These are phyloP conservation scores for Augochlorella aurata DNA, from an alignment of 2,888 invertebrate genomes.

Conservation along the genomic window DNA sequence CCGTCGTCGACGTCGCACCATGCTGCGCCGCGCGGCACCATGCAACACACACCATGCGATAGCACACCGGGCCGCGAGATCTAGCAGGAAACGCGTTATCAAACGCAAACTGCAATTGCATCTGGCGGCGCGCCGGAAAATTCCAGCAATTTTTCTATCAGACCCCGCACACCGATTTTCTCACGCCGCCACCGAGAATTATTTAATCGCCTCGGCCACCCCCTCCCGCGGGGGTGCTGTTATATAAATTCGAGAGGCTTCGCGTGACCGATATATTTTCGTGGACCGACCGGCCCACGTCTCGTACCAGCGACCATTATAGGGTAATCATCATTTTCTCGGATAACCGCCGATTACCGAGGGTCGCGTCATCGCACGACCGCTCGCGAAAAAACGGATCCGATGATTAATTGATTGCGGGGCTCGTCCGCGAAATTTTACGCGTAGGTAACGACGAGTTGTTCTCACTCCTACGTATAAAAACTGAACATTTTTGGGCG, in stretches of 20 bases:
- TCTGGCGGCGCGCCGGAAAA: constrained; percentile 33
- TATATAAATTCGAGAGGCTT: constrained; percentile 28
- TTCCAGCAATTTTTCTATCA: constrained; percentile 57
- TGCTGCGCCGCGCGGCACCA: not conserved
- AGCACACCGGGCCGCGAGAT: not conserved
- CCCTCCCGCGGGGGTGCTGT: not conserved
- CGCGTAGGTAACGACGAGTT: too few species aligned
- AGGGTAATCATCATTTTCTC: constrained; percentile 4
- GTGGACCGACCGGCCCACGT: not conserved
- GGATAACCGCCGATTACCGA: not conserved
- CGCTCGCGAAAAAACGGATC: not conserved
- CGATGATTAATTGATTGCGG: too few species aligned
- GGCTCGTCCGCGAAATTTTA: too few species aligned
- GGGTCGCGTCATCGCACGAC: not conserved
- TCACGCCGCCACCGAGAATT: constrained; percentile 35
- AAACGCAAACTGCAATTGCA: constrained; percentile 45
- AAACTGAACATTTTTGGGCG: too few species aligned
- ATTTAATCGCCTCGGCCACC: constrained; percentile 30
- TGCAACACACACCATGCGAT: not conserved
- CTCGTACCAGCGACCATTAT: not conserved
- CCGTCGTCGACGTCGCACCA: constrained; percentile 3
- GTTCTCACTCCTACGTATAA: too few species aligned
- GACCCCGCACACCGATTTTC: constrained; percentile 25
- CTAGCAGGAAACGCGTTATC: constrained; percentile 47
- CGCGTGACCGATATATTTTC: not conserved